Evolutionary conservation across 2,888 invertebrate species (phyloP).

Genomic region (Eucriotettix oculatus): DNA sequence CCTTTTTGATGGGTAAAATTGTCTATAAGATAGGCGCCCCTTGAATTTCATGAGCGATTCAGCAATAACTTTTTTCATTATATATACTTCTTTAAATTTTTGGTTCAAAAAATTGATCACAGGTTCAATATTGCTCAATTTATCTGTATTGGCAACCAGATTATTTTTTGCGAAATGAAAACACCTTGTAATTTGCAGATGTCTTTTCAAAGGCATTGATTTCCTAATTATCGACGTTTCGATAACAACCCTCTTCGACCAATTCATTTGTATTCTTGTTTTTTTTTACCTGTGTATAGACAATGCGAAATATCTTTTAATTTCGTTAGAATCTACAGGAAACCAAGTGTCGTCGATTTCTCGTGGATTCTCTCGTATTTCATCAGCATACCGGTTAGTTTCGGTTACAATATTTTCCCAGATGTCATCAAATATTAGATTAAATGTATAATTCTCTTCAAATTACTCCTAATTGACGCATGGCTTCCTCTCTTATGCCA

Average conservation of each 20-base stretch:
- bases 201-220: background rate
- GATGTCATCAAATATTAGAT: too few species aligned
- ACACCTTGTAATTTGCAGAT: background rate
- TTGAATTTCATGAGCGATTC: conserved; percentile 5
- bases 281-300: background rate
- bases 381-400: background rate
- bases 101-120: background rate
- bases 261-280: background rate
- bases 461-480: too few species aligned
- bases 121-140: background rate
- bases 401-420: too few species aligned
- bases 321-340: too few species aligned
- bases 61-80: background rate
- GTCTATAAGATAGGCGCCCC: conserved; percentile 3
- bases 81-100: background rate
- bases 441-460: too few species aligned
- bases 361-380: background rate
- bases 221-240: background rate
- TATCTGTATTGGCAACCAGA: background rate
- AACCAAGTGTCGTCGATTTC: too few species aligned
- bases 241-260: background rate
- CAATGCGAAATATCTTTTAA: too few species aligned
- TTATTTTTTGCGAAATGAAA: too few species aligned
- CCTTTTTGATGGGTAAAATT: conserved; percentile 5
- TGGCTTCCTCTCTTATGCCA: too few species aligned